Evolutionary conservation across 2,113 vertebrate species (phyloP).

Genomic region (mouse (Mus musculus)): DNA sequence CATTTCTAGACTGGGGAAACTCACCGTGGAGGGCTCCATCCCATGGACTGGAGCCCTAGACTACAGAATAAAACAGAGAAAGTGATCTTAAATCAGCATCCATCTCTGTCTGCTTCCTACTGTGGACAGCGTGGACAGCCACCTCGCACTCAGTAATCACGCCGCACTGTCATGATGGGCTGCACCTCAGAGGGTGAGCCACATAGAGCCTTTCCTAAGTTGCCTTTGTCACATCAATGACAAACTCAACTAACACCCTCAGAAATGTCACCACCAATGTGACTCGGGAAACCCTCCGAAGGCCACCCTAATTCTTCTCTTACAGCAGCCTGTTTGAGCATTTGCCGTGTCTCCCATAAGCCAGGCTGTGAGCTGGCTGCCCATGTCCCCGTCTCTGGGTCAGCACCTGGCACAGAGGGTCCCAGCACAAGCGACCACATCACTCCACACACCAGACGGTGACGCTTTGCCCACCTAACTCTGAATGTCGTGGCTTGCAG

Average conservation of each 20-base stretch:
- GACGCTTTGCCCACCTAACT: background rate
- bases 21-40: no score
- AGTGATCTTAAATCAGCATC: background rate
- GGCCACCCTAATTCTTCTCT: fast-evolving
- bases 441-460: background rate
- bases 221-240: background rate
- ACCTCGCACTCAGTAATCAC: background rate
- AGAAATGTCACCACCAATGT: fast-evolving
- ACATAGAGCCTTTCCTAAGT: no score
- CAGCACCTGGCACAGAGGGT: background rate
- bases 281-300: background rate
- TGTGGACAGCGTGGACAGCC: background rate
- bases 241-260: background rate
- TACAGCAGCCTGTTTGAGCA: background rate
- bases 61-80: no score
- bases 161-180: background rate
- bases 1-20: no score
- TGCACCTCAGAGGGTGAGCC: background rate
- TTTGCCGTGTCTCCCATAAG: background rate
- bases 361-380: background rate
- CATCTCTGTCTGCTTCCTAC: background rate
- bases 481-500: background rate
- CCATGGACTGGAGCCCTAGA: no score
- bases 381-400: background rate
- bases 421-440: background rate